phyloP scores from a whole-genome alignment of 2,888 invertebrate species.

The Rhingia campestris region DNA sequence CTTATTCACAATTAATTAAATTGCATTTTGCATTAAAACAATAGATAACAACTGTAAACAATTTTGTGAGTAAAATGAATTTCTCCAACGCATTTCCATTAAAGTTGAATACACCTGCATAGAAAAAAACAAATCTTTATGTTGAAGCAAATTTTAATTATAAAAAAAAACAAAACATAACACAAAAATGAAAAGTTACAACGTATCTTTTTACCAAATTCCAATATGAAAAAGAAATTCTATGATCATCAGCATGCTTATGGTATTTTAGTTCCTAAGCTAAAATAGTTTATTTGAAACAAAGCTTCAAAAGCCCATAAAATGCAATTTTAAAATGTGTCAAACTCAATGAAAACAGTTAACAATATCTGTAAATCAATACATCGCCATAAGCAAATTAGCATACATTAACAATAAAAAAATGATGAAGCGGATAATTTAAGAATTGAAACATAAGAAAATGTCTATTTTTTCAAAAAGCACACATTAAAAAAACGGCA shows the following conservation, averaged over 20 bases:
- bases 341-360: slow-evolving; percentile 39
- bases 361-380: slow-evolving; percentile 14
- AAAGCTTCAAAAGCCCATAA: slow-evolving; percentile 61
- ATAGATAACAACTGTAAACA: background rate
- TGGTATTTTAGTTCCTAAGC: slow-evolving; percentile 41
- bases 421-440: slow-evolving; percentile 61
- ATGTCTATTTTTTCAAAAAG: slow-evolving; percentile 37
- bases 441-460: slow-evolving; percentile 46
- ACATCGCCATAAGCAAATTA: slow-evolving; percentile 60
- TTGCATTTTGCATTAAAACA: background rate
- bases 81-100: slow-evolving; percentile 32
- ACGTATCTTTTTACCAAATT: slow-evolving; percentile 39
- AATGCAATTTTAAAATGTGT: slow-evolving; percentile 52
- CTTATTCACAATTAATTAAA: background rate
- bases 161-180: slow-evolving; percentile 54
- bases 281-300: slow-evolving; percentile 2
- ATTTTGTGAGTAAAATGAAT: background rate
- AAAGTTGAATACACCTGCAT: slow-evolving; percentile 51
- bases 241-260: slow-evolving; percentile 62
- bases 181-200: slow-evolving; percentile 56
- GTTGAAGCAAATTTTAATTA: slow-evolving; percentile 10
- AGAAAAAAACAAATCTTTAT: slow-evolving; percentile 14
- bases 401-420: slow-evolving; percentile 45
- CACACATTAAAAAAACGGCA: slow-evolving; percentile 65
- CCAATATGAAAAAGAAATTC: slow-evolving; percentile 57